Evolutionary conservation across 1,140 invertebrate genomes (phyloP).

Genomic region (Stegodyphus dumicola): DNA sequence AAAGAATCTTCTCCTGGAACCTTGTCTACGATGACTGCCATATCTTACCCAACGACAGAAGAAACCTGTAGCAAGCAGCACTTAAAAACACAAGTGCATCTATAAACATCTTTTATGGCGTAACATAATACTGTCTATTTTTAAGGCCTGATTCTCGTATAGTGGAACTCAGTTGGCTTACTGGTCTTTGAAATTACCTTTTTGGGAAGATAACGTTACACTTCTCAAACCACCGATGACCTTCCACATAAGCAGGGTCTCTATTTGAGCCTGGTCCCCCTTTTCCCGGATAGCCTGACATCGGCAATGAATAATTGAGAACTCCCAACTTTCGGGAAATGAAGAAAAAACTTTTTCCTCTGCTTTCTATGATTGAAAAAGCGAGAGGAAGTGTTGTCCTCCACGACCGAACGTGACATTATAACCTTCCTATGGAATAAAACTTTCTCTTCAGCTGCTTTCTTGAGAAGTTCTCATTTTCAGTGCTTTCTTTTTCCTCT

Average conservation of each 20-base stretch:
- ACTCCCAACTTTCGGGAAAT: conserved; percentile 24
- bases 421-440: conserved; percentile 20
- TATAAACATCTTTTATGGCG: conserved; percentile 49
- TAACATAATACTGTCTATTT: conserved; percentile 45
- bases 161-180: not conserved
- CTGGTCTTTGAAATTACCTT: not conserved
- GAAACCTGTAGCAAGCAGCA: conserved; percentile 29
- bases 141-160: conserved; percentile 19
- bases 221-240: not conserved
- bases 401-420: conserved; percentile 18
- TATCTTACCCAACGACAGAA: not conserved
- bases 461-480: not conserved
- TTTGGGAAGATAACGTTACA: not conserved
- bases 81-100: conserved; percentile 55
- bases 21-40: too few species aligned
- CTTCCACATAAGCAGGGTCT: conserved; percentile 5
- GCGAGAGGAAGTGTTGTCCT: conserved; percentile 4
- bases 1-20: too few species aligned
- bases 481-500: not conserved
- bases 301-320: conserved; percentile 48
- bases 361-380: conserved; percentile 52
- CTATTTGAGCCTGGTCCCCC: conserved; percentile 29
- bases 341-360: conserved; percentile 20
- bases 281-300: not conserved
- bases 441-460: conserved; percentile 15